Percentiles rank a stretch among this genome's conserved stretches.
These are phyloP conservation scores for Cheilosia grossa DNA, from an alignment of 2,888 invertebrate species.

Conservation along the genomic window DNA sequence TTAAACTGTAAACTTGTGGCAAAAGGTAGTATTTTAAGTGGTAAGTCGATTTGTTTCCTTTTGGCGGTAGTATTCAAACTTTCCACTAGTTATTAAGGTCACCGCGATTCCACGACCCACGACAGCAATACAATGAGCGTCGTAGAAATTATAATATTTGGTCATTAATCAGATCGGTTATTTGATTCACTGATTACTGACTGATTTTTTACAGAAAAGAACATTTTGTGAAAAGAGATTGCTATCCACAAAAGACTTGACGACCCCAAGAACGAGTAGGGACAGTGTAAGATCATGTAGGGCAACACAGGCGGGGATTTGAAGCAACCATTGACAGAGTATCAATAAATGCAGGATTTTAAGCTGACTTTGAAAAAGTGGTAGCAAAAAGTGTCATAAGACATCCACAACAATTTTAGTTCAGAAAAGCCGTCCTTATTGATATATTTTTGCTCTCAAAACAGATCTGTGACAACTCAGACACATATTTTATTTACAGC, in stretches of 20 bases:
- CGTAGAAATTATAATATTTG: not conserved
- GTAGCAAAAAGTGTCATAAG: no score
- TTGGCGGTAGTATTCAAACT: constrained; percentile 23
- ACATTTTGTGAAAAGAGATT: not conserved
- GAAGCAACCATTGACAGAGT: no score
- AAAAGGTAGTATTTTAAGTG: constrained; percentile 3
- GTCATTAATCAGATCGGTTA: constrained; percentile 22
- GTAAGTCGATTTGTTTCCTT: constrained; percentile 44
- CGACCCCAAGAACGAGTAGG: no score
- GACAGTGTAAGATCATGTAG: no score
- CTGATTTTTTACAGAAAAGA: not conserved
- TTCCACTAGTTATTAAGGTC: constrained; percentile 56
- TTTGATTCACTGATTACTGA: constrained; percentile 10
- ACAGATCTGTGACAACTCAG: no score
- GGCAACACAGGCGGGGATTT: no score
- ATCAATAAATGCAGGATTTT: no score
- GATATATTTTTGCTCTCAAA: no score
- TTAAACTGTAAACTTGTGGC: constrained; percentile 6
- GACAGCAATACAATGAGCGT: constrained; percentile 1
- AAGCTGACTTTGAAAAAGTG: no score
- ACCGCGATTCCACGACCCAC: constrained; percentile 1
- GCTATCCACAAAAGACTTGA: not conserved
- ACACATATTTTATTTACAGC: no score
- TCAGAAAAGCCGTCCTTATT: no score
- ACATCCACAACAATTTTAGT: no score